Evolutionary conservation across 2,797 vertebrate genomes (phyloP), one percentile per base, ranked within the genome.

Genomic region (Nyctalus aviator): DNA sequence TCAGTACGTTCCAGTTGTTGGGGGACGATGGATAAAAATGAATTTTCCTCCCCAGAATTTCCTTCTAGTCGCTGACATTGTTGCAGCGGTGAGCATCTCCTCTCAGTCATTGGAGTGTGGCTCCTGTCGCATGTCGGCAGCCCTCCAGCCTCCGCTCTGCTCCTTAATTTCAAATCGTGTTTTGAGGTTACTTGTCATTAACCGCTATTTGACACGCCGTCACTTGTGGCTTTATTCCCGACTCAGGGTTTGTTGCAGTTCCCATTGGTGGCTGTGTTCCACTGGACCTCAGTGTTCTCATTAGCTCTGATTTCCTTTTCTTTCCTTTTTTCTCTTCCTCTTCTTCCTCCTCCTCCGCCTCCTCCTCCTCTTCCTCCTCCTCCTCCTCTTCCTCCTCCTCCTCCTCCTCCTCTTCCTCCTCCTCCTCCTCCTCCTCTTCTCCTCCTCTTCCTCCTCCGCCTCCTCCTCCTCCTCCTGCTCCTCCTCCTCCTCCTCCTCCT

Each of bases 171-270:
- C 83, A 95, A 85, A 76, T 93, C 79, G 46, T 30, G n/a, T 41
- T 9, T 87, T 95, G 12, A 57, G 62, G 44, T 94, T 75, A 76
- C 82, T 84, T 93, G 57, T 86, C 92, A 92, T 64, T 93, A 84
- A 89, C 50, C 59, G 71, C 59, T 93, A 75, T 48, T 88, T 78
- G 88, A 94, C 90, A 84, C 13, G 2, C 83, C 90, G 93, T 90
- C 62, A 50, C 35, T 90, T 14, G 44, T 66, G 62, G 41, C 48
- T 92, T 86, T 18, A 50, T 96, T 97, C 78, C 84, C 91, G 79
- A 90, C 78, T 68, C 57, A 57, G 71, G 73, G 76, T 68, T 92
- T 55, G 44, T 17, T 62, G 59, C 84, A 90, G 77, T 72, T 95
- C 68, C 62, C 50, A 21, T 18, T 84, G 79, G 35, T 41, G 12